Conservation (phyloP, 2,888 invertebrate genomes). For the Coenonympha arcania region DNA sequence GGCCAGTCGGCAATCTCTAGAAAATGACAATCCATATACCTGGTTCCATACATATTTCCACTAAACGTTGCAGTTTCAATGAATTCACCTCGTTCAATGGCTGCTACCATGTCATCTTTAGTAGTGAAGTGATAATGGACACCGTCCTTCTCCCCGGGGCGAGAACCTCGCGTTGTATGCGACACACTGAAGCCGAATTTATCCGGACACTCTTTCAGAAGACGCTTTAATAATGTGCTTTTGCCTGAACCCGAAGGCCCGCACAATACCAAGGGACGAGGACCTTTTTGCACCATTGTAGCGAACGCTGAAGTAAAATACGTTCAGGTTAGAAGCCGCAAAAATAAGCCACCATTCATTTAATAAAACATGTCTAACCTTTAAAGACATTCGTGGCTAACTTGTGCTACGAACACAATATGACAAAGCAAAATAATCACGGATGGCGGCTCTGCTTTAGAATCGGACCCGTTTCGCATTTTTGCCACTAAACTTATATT, state of each 20-base stretch:
- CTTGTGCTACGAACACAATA: not conserved
- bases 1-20: slow-evolving; percentile 32
- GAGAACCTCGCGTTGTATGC: slow-evolving; percentile 88
- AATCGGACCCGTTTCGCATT: no score
- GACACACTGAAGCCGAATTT: slow-evolving; percentile 96
- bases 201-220: slow-evolving; percentile 90
- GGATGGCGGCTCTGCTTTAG: no score
- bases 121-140: slow-evolving; percentile 91
- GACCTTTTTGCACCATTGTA: slow-evolving; percentile 74
- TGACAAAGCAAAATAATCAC: not conserved
- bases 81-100: slow-evolving; percentile 86
- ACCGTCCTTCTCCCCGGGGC: slow-evolving; percentile 84
- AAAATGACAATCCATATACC: slow-evolving; percentile 67
- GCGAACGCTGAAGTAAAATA: slow-evolving; percentile 44
- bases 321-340: slow-evolving; percentile 17
- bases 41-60: slow-evolving; percentile 97
- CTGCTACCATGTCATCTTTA: slow-evolving; percentile 82
- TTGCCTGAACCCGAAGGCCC: slow-evolving; percentile 98
- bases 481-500: no score
- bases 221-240: slow-evolving; percentile 88
- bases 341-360: slow-evolving; percentile 11
- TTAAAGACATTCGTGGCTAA: slow-evolving; percentile 33
- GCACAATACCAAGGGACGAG: slow-evolving; percentile 91
- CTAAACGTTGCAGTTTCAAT: slow-evolving; percentile 94
- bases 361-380: slow-evolving; percentile 37